Conservation (phyloP, 2,113 vertebrate genomes). For the Scomber colias region DNA sequence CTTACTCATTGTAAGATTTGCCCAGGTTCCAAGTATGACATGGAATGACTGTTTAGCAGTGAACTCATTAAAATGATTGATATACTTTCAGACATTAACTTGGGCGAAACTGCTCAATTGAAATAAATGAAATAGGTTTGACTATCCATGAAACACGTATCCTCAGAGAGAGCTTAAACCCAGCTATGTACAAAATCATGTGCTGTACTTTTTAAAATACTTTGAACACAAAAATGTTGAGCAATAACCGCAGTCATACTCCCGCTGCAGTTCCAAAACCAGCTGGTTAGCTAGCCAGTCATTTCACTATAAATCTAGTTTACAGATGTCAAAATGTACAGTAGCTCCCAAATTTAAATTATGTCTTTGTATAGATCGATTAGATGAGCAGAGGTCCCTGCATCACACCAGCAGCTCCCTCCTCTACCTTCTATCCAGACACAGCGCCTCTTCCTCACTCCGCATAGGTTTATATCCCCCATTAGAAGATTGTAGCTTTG, state of each 20-base stretch:
- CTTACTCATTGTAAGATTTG: conserved; percentile 28
- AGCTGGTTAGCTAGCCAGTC: conserved; percentile 46
- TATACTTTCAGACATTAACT: conserved; percentile 11
- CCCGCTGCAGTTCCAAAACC: conserved; percentile 50
- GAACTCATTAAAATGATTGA: conserved; percentile 19
- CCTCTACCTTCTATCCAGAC: conserved; percentile 9
- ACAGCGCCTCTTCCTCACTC: conserved; percentile 11
- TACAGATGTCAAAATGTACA: conserved; percentile 45
- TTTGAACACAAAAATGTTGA: conserved; percentile 42
- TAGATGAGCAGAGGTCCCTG: conserved; percentile 15
- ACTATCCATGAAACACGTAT: background rate
- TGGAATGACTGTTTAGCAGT: conserved; percentile 14
- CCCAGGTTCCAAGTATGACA: conserved; percentile 38
- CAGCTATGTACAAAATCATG: conserved; percentile 3
- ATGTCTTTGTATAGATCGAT: conserved; percentile 20
- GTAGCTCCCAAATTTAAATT: conserved; percentile 37
- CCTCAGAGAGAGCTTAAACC: background rate
- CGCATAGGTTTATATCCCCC: conserved; percentile 46
- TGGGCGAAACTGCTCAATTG: background rate
- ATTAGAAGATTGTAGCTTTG: conserved; percentile 56
- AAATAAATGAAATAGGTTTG: background rate
- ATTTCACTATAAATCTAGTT: conserved; percentile 60
- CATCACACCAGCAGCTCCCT: background rate
- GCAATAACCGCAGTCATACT: conserved; percentile 51
- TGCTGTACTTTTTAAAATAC: conserved; percentile 18